phyloP scores from a whole-genome alignment of 2,113 vertebrate genomes.

The Redunca redunca region DNA sequence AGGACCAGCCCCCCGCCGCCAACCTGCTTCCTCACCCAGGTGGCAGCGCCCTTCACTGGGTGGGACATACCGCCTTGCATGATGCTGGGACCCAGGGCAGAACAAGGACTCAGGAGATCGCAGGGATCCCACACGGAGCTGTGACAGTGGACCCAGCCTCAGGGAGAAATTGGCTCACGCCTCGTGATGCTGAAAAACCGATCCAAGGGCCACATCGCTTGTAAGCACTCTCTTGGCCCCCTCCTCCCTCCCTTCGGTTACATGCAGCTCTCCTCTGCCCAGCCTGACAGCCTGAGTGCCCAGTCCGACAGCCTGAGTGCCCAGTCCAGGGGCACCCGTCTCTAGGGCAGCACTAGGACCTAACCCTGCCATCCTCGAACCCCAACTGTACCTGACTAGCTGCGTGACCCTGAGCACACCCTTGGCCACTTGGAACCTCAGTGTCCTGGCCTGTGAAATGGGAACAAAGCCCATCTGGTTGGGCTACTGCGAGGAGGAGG shows the following conservation, averaged over 20 bases:
- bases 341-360: not conserved
- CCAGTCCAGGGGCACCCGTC: not conserved
- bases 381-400: not conserved
- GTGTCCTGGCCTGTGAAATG: not conserved
- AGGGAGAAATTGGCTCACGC: rapidly evolving
- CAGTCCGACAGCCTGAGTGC: not conserved
- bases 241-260: rapidly evolving
- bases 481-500: not conserved
- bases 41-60: not conserved
- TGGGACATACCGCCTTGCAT: not conserved
- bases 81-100: not conserved
- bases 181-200: not conserved
- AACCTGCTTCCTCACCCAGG: rapidly evolving
- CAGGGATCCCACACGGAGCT: not conserved
- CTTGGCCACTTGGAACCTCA: not conserved
- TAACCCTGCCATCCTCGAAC: not conserved
- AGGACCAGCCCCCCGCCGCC: not conserved
- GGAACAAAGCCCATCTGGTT: not conserved
- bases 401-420: not conserved
- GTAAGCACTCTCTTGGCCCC: not conserved
- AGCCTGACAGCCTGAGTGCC: rapidly evolving
- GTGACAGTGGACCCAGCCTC: not conserved
- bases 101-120: too few relatives aligned
- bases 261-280: rapidly evolving
- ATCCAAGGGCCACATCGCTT: not conserved